Evolutionary conservation across 2,888 invertebrate genomes (phyloP).

Genomic region (Lysandra bellargus): DNA sequence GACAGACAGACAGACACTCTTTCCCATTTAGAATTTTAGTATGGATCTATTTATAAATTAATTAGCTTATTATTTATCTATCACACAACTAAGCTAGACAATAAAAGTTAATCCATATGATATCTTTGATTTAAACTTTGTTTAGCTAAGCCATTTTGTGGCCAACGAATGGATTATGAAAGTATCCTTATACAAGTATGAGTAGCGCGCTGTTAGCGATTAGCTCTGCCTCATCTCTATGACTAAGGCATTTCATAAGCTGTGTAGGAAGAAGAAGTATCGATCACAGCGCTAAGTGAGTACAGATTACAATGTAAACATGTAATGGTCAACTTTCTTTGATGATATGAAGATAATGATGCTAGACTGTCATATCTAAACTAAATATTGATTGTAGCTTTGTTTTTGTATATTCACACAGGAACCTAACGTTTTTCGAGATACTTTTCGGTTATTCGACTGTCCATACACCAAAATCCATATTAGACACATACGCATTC

Average conservation of each 20-base stretch:
- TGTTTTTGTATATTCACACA: too few species aligned
- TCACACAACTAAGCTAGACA: not conserved
- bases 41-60: too few species aligned
- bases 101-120: not conserved
- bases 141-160: not conserved
- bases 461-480: too few species aligned
- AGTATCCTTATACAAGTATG: conserved; percentile 36
- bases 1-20: too few species aligned
- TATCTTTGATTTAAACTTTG: not conserved
- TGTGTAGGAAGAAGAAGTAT: conserved; percentile 25
- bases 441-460: too few species aligned
- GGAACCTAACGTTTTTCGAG: too few species aligned
- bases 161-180: conserved; percentile 4
- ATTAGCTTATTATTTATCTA: too few species aligned
- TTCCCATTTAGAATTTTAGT: too few species aligned
- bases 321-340: not conserved
- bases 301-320: not conserved
- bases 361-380: not conserved
- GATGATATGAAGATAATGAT: not conserved
- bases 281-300: not conserved
- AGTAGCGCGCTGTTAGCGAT: conserved; percentile 39
- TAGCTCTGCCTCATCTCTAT: conserved; percentile 37
- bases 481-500: too few species aligned
- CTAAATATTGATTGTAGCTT: too few species aligned
- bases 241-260: conserved; percentile 32